These are phyloP conservation scores for Rhegmatorhina hoffmannsi DNA, from an alignment of 2,113 vertebrate genomes.

Conservation along the genomic window DNA sequence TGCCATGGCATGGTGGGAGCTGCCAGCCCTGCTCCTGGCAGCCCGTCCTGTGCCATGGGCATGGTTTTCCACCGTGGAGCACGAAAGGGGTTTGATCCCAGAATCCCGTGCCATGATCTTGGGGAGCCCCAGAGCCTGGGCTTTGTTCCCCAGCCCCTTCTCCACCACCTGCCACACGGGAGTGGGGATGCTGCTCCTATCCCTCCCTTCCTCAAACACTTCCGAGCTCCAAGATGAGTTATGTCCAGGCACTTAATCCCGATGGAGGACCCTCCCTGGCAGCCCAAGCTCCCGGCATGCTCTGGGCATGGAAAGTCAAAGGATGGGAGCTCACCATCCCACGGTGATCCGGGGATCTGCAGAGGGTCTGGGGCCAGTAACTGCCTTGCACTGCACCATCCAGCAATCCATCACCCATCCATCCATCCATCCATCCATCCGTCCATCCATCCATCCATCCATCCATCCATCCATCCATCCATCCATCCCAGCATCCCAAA, in stretches of 20 bases:
- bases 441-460: not conserved
- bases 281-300: accelerated
- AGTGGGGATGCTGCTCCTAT: accelerated
- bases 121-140: accelerated
- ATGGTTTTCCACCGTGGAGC: accelerated
- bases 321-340: not conserved
- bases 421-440: too few species aligned
- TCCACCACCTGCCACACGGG: accelerated
- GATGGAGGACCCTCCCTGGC: accelerated
- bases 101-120: accelerated
- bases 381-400: accelerated
- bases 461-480: not conserved
- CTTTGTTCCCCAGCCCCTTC: not conserved
- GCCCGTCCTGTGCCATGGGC: accelerated
- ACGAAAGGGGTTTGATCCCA: accelerated
- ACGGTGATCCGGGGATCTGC: accelerated
- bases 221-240: accelerated
- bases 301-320: accelerated
- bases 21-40: not conserved
- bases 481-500: not conserved
- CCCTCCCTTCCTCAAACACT: not conserved
- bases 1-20: not conserved
- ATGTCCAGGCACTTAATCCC: not conserved
- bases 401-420: too few species aligned
- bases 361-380: accelerated